Evolutionary conservation across 2,888 invertebrate species (phyloP), one percentile per base, ranked within the genome.

Genomic region (Meiosimyza platycephala): DNA sequence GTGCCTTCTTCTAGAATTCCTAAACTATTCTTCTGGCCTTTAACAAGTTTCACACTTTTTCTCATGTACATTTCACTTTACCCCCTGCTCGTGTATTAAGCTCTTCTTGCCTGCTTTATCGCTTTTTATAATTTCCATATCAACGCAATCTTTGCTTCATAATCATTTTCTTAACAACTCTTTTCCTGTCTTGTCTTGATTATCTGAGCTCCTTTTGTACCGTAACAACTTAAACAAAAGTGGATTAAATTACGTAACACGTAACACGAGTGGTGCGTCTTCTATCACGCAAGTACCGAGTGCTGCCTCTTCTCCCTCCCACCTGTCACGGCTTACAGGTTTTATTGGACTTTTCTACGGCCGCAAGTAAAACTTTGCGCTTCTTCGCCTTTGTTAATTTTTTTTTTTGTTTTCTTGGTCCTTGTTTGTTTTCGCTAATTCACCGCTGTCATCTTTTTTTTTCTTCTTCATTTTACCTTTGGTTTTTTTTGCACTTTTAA

Each of bases 151-250:
- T 48, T 63, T 48, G n/a, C 9, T 48, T 16, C 62, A 62, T 62
- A 33, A 63, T 63, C 63, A 63, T 63, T 63, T 63, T 48, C 48
- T 48, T 63, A 63, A 63, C 63, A 63, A 63, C 63, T 48, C 62
- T 62, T 11, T 55, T 22, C 16, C 54, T 18, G n/a, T 22, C 55
- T 16, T 16, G 18, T 55, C 11, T 55, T 54, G 54, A 16, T 52
- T 52, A n/a, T 22, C 22, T 57, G n/a, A 13, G 16, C 57, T 22
- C 22, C 59, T 59, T 16, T 33, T 59, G 15, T 33, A 33, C 62
- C 33, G 40, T 40, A 40, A 40, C 40, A 40, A 33, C 40, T 60
- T 40, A 33, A 40, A 28, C 13, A 57, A 57, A 28, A 57, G 57
- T 57, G 57, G 57, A 57, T 57, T 57, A 57, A 57, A 57, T 57